A percentile compares a stretch with the other conserved stretches of the same genome.
Conservation (phyloP, 1,140 invertebrate species). For the Brachionus rubens region DNA sequence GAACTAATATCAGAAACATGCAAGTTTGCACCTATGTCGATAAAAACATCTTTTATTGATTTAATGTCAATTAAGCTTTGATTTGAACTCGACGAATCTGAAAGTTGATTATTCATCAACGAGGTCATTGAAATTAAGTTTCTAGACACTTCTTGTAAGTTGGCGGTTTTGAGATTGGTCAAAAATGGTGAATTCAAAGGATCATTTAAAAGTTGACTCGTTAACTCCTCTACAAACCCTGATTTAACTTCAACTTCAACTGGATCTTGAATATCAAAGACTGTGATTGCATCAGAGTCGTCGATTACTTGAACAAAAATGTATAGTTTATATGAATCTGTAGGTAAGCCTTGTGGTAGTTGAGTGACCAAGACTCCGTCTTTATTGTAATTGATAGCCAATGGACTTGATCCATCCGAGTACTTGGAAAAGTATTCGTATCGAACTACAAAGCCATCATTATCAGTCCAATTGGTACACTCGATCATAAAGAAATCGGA, state of each 20-base stretch:
- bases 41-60: too few relatives aligned
- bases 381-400: neutral
- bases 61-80: too few relatives aligned
- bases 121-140: too few relatives aligned
- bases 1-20: too few relatives aligned
- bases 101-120: neutral
- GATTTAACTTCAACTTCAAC: neutral
- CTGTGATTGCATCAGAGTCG: neutral
- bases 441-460: slow-evolving; percentile 4
- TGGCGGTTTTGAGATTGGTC: neutral
- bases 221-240: neutral
- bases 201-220: neutral
- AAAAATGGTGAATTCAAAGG: neutral
- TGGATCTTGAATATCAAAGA: neutral
- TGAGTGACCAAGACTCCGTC: neutral
- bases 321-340: neutral
- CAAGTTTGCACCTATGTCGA: too few relatives aligned
- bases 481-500: neutral
- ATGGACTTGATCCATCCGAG: neutral
- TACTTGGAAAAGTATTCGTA: slow-evolving; percentile 35
- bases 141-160: neutral
- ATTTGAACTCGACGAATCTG: too few relatives aligned
- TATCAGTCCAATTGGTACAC: neutral
- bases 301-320: too few relatives aligned
- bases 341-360: neutral